Percentiles rank a stretch among this genome's conserved stretches.
Conservation (phyloP, 2,797 vertebrate genomes). For the Rhinatrema bivittatum region DNA sequence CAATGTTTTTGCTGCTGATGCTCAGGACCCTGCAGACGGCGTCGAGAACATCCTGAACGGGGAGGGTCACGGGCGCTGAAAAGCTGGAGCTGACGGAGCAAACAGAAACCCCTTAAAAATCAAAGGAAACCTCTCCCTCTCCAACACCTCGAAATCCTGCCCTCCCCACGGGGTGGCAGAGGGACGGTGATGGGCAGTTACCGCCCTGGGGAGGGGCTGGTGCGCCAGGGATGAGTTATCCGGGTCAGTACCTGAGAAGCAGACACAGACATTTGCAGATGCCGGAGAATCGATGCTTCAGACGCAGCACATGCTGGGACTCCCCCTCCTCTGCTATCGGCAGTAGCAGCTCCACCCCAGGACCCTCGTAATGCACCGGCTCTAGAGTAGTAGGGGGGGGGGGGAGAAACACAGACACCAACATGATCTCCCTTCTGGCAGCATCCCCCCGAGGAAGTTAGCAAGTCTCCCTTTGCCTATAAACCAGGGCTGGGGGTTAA, state of each 20-base stretch:
- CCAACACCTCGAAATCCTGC: not conserved
- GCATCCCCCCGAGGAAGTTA: too few species aligned
- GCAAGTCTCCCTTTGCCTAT: too few species aligned
- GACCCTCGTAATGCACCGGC: slow-evolving; percentile 66
- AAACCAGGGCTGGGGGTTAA: too few species aligned
- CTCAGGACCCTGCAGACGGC: slow-evolving; percentile 74
- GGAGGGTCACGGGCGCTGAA: slow-evolving; percentile 68
- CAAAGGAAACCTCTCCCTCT: not conserved
- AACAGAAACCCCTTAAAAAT: not conserved
- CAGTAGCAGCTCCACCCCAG: slow-evolving; percentile 64
- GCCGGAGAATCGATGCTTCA: slow-evolving; percentile 68
- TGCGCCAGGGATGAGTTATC: accelerated
- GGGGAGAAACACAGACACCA: not conserved
- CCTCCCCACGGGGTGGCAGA: too few species aligned
- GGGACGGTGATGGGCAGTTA: not conserved
- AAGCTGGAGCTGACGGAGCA: slow-evolving; percentile 61
- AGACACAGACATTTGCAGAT: slow-evolving; percentile 64
- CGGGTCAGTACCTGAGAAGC: slow-evolving; percentile 44
- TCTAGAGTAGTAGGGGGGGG: slow-evolving; percentile 57
- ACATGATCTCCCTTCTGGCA: too few species aligned
- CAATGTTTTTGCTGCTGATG: slow-evolving; percentile 68
- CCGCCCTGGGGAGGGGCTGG: too few species aligned
- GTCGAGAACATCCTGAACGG: slow-evolving; percentile 72
- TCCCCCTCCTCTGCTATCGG: slow-evolving; percentile 57
- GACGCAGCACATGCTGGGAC: slow-evolving; percentile 59